phyloP scores from a whole-genome alignment of 92 coral and sea anemone genomes.

The Palythoa heliodiscus region DNA sequence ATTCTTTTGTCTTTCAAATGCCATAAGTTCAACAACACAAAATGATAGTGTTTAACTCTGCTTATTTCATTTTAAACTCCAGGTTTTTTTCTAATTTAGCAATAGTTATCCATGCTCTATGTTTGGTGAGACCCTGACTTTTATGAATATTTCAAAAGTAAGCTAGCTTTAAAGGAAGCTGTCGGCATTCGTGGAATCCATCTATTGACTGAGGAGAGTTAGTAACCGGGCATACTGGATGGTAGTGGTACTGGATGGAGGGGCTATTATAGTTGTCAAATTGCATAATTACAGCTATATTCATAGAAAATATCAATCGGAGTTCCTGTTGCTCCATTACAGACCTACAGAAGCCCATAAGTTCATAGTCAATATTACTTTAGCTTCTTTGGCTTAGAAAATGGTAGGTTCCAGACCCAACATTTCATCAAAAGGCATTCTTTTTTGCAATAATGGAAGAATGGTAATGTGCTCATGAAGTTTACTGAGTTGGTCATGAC shows the following conservation, averaged over 20 bases:
- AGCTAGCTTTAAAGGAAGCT: not conserved
- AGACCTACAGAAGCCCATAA: no score
- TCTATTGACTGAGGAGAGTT: not conserved
- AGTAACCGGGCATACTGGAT: not conserved
- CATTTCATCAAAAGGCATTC: no score
- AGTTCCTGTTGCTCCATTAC: no score
- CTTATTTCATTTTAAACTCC: not conserved
- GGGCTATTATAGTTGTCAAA: not conserved
- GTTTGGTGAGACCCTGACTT: not conserved
- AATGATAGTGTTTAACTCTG: not conserved
- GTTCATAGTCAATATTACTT: no score
- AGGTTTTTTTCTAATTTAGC: not conserved
- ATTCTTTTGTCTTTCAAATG: not conserved
- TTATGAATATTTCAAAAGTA: not conserved
- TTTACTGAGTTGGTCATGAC: conserved; percentile 60
- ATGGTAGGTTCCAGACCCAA: no score
- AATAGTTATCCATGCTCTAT: not conserved
- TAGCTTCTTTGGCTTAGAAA: no score
- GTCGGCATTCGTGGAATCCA: not conserved
- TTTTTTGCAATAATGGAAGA: no score
- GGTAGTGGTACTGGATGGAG: not conserved
- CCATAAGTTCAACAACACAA: not conserved
- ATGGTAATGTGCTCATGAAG: conserved; percentile 1
- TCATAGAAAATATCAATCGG: no score
- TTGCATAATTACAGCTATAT: not conserved